Evolutionary conservation across 2,797 vertebrate genomes (phyloP), one percentile per base, ranked within the genome.

Genomic region (Parambassis ranga): DNA sequence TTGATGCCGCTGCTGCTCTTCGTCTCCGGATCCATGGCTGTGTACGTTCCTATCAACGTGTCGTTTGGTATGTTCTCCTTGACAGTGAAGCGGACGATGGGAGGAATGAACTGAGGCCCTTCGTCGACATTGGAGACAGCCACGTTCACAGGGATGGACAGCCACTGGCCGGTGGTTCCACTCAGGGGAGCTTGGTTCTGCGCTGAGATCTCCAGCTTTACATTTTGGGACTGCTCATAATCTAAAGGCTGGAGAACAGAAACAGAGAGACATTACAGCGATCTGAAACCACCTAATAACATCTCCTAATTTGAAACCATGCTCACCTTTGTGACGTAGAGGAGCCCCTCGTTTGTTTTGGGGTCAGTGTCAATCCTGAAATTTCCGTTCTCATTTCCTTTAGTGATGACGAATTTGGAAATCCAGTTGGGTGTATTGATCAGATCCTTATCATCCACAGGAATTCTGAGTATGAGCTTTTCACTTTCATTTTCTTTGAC

Each of bases 351-450:
- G 1, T 98, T 98, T 19, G 93, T 96, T 13, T 85, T 80, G 32
- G 85, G 89, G 65, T 98, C 95, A 1, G 85, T 93, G 1, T 87
- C 91, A 3, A 98, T 92, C 87, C 91, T 91, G 83, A 98, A 97
- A 67, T 92, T 68, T 10, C 78, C 90, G 1, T 93, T 87, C 35
- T 95, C 93, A 31, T 98, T 95, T 75, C 96, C 96, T 53, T 90
- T 87, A 9, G 79, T 87, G 65, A 98, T 95, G 42, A 69, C 55
- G 50, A 94, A 96, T 4, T 92, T 81, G 2, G 94, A 88, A 32
- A 66, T 75, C 48, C 94, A 95, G 76, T 94, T 92, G 24, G 91
- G 72, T 0, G 93, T 92, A 28, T 92, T 86, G 5, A 53, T 22
- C 27, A 94, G 69, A 77, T 98, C 96, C n/a, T 88, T 90, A 65